Evolutionary conservation across 2,113 vertebrate species (phyloP).

Genomic region (Ceyx cyanopectus): DNA sequence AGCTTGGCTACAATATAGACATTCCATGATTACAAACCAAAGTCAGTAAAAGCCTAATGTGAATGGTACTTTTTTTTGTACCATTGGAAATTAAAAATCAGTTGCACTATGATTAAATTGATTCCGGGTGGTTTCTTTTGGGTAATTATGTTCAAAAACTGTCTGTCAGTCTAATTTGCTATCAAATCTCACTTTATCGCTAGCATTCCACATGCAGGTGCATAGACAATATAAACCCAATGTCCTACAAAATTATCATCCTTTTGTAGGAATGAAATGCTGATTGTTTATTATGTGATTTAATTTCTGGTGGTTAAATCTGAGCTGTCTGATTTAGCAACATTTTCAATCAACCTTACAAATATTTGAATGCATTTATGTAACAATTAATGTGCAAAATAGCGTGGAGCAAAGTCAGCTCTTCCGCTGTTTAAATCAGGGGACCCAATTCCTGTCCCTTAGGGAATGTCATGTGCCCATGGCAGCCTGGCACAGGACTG

Average conservation of each 20-base stretch:
- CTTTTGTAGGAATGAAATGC: conserved; percentile 42
- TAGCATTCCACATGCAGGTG: conserved; percentile 49
- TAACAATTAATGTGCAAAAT: conserved; percentile 14
- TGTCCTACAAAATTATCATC: conserved; percentile 40
- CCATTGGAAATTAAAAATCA: conserved; percentile 67
- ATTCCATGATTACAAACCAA: conserved; percentile 53
- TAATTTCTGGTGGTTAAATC: conserved; percentile 59
- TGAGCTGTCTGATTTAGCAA: conserved; percentile 44
- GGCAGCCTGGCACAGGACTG: rapidly evolving
- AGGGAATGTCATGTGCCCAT: neutral
- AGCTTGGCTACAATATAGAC: conserved; percentile 47
- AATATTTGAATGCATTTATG: conserved; percentile 36
- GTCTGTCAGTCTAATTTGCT: conserved; percentile 78
- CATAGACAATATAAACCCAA: conserved; percentile 28
- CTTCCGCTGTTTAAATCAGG: neutral
- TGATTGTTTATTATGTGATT: conserved; percentile 71
- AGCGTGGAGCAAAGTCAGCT: neutral
- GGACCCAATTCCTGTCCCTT: rapidly evolving
- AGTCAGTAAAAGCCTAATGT: conserved; percentile 35
- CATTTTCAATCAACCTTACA: conserved; percentile 51
- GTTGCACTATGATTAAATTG: conserved; percentile 76
- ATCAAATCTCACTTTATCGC: conserved; percentile 70
- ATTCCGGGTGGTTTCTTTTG: conserved; percentile 73
- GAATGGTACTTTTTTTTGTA: conserved; percentile 59
- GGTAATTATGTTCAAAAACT: conserved; percentile 77